Base-by-base conservation (phyloP, 1,140 invertebrate species). In the Muscidifurax raptorellus region DNA sequence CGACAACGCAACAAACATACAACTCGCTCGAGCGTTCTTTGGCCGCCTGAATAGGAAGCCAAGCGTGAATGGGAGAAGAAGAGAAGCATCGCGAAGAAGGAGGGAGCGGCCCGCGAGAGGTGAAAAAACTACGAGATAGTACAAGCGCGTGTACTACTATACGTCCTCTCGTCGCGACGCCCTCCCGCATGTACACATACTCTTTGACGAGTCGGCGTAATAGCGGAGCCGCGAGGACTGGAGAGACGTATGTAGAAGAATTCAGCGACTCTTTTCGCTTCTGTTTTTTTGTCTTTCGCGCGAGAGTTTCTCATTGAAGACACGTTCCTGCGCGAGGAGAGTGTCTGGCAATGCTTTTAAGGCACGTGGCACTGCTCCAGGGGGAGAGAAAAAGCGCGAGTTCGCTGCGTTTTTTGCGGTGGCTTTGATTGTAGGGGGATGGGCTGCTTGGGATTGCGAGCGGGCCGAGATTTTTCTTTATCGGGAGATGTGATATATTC, bases 271-370 rank as follows among this genome's bases (percentile, higher is more conserved):
- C 25, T 69, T 28, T 32, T 22, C 30, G 5, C 71, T 27, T 25
- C 67, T 69, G 7, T 25, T 69, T 25, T 74, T 40, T 36, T 72
- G 12, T 36, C 30, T 67, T 67, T 25, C 25, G 69, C 69, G 30
- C 69, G 71, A n/a, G 12, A 27, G 18, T 30, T 69, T 69, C 66
- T 69, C 66, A 30, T 69, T 69, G 66, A 69, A 69, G 66, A 30
- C 27, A 69, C 66, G 66, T 69, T 30, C 27, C 25, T 27, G 5
- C 71, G 71, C 36, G 36, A 6, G 36, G 36, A 40, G 36, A 13
- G 71, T 18, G 71, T 74, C 71, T 74, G 71, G 71, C 71, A 40
- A 74, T 30, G 32, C 32, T 74, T 74, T 74, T 74, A 30, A 74
- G 15, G 32, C 71, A 72, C 69, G 69, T 72, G 69, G 69, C 69